Evolutionary conservation across 53 echinoderm and acorn worm genomes (phyloP).

Genomic region (Hippasteria phrygiana): DNA sequence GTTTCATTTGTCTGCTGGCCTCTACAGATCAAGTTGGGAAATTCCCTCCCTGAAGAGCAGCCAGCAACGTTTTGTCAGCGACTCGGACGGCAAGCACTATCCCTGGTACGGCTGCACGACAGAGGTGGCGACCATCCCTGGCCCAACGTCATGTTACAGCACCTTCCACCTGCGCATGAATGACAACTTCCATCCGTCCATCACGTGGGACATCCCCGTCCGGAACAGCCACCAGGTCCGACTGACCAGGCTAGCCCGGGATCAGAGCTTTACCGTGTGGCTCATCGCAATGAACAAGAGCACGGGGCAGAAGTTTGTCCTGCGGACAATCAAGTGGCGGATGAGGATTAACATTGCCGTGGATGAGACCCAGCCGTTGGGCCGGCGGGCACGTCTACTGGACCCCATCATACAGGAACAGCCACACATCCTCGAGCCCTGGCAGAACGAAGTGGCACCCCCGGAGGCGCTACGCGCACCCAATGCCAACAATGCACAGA

Average conservation of each 20-base stretch:
- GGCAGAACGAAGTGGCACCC: slow-evolving; percentile 91
- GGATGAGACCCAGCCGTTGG: slow-evolving; percentile 86
- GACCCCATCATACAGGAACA: slow-evolving; percentile 97
- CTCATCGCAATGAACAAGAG: slow-evolving; percentile 93
- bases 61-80: slow-evolving; percentile 91
- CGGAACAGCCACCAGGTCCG: slow-evolving; percentile 96
- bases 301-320: slow-evolving; percentile 95
- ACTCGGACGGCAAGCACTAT: slow-evolving; percentile 98
- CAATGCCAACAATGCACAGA: slow-evolving; percentile 98
- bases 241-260: slow-evolving; percentile 87
- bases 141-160: slow-evolving; percentile 94
- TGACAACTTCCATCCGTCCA: slow-evolving; percentile 98
- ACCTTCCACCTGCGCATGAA: slow-evolving; percentile 98
- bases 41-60: slow-evolving; percentile 90
- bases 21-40: slow-evolving; percentile 96
- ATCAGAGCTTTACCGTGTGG: slow-evolving; percentile 99
- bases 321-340: slow-evolving; percentile 96
- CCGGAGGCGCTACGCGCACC: slow-evolving; percentile 95
- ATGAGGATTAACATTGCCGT: slow-evolving; percentile 98
- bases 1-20: not conserved
- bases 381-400: slow-evolving; percentile 83
- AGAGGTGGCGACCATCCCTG: slow-evolving; percentile 92
- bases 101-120: slow-evolving; percentile 99
- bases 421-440: slow-evolving; percentile 82
- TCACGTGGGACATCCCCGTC: slow-evolving; percentile 99